These are phyloP conservation scores for Lepidostoma basale DNA, from an alignment of 1,140 invertebrate genomes.

Conservation along the genomic window DNA sequence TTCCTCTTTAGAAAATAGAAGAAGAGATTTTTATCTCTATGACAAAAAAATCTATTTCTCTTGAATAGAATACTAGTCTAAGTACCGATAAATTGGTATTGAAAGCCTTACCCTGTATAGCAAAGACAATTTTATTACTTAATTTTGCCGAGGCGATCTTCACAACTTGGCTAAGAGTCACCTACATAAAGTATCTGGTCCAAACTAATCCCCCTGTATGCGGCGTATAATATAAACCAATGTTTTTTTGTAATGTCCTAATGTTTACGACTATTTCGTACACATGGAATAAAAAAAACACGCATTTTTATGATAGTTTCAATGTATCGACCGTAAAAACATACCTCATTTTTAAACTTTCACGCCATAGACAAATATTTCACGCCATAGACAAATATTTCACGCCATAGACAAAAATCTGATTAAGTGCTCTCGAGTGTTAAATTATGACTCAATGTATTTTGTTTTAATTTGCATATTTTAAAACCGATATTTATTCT, in stretches of 20 bases:
- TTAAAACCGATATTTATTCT: too few relatives aligned
- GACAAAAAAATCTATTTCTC: constrained; percentile 12
- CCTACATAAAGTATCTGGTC: constrained; percentile 18
- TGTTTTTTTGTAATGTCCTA: constrained; percentile 17
- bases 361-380: too few relatives aligned
- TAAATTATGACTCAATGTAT: too few relatives aligned
- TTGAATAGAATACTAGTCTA: constrained; percentile 14
- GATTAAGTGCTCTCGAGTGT: too few relatives aligned
- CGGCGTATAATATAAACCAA: constrained; percentile 4
- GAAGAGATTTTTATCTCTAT: background rate
- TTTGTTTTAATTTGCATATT: too few relatives aligned
- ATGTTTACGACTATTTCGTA: constrained; percentile 4
- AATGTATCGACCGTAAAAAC: constrained; percentile 2
- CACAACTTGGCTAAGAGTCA: constrained; percentile 17
- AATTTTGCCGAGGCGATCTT: constrained; percentile 11
- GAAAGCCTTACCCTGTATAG: constrained; percentile 20
- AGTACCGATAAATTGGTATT: constrained; percentile 22
- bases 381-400: too few relatives aligned
- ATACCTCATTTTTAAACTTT: background rate
- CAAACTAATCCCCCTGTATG: constrained; percentile 14
- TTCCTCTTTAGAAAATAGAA: background rate
- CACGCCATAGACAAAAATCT: too few relatives aligned
- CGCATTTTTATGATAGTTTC: too few relatives aligned
- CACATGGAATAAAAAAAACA: too few relatives aligned
- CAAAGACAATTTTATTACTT: constrained; percentile 20